Conservation (phyloP, 2,888 invertebrate genomes). For the Euclidia mi region DNA sequence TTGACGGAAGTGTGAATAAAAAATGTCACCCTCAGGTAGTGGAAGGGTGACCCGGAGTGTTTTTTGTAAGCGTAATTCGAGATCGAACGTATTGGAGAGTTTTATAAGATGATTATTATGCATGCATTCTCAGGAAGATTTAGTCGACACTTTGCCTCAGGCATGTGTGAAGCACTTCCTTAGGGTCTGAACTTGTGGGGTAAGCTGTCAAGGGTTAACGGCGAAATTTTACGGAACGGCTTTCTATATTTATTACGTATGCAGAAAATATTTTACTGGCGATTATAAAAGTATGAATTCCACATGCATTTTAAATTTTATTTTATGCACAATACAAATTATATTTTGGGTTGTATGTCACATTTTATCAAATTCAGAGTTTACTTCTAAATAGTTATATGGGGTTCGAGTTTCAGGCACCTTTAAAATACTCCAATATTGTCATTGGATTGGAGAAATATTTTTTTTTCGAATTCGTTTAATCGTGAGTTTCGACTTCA, state of each 20-base stretch:
- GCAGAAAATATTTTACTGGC: conserved; percentile 8
- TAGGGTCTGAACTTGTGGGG: conserved; percentile 68
- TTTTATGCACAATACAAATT: too few relatives aligned
- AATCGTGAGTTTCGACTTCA: too few relatives aligned
- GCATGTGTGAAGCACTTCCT: conserved; percentile 79
- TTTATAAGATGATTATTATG: conserved; percentile 85
- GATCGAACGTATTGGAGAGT: conserved; percentile 73
- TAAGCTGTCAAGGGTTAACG: conserved; percentile 71
- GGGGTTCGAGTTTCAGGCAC: too few relatives aligned
- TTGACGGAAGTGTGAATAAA: conserved; percentile 89
- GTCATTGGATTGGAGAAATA: too few relatives aligned
- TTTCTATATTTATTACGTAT: conserved; percentile 28
- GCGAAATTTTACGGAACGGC: conserved; percentile 51
- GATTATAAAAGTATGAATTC: too few relatives aligned
- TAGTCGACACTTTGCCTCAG: conserved; percentile 72
- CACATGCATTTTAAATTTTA: too few relatives aligned
- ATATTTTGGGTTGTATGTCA: too few relatives aligned
- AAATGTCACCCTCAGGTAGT: conserved; percentile 87
- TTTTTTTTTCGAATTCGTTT: too few relatives aligned
- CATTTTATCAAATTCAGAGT: too few relatives aligned
- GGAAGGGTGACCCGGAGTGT: conserved; percentile 81
- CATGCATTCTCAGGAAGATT: conserved; percentile 89
- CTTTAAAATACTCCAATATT: too few relatives aligned
- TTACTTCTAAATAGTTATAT: too few relatives aligned
- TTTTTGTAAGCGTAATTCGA: conserved; percentile 83